phyloP scores from a whole-genome alignment of 2,888 invertebrate genomes.

The Ptychoptera albimana region DNA sequence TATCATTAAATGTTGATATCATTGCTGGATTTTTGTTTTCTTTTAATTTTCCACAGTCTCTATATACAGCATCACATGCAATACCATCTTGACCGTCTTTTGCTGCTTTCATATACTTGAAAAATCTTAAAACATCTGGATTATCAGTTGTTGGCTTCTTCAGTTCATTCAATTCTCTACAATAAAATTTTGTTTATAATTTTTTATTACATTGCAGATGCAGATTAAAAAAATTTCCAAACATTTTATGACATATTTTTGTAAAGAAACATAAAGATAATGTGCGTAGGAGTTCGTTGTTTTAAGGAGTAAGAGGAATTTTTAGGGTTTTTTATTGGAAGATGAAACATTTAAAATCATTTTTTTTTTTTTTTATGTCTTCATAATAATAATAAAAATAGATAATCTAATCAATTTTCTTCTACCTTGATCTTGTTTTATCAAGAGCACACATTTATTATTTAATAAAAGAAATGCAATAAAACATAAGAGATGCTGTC shows the following conservation, averaged over 20 bases:
- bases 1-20: slow-evolving; percentile 74
- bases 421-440: too few relatives aligned
- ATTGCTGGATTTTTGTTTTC: slow-evolving; percentile 61
- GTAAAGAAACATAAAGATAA: neutral
- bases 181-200: neutral
- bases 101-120: slow-evolving; percentile 81
- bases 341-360: too few relatives aligned
- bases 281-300: neutral
- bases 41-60: slow-evolving; percentile 46
- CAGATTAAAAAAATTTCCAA: slow-evolving; percentile 1
- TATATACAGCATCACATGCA: slow-evolving; percentile 52
- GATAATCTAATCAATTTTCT: too few relatives aligned
- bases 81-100: slow-evolving; percentile 71
- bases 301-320: neutral
- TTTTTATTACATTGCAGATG: neutral
- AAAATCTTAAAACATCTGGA: slow-evolving; percentile 73
- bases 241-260: slow-evolving; percentile 7
- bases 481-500: neutral
- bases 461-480: neutral
- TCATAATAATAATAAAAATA: neutral
- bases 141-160: slow-evolving; percentile 73
- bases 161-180: slow-evolving; percentile 68
- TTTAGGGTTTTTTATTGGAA: too few relatives aligned
- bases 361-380: neutral
- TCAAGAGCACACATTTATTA: neutral